phyloP scores from a whole-genome alignment of 2,797 vertebrate genomes.

The Vespertilio murinus region DNA sequence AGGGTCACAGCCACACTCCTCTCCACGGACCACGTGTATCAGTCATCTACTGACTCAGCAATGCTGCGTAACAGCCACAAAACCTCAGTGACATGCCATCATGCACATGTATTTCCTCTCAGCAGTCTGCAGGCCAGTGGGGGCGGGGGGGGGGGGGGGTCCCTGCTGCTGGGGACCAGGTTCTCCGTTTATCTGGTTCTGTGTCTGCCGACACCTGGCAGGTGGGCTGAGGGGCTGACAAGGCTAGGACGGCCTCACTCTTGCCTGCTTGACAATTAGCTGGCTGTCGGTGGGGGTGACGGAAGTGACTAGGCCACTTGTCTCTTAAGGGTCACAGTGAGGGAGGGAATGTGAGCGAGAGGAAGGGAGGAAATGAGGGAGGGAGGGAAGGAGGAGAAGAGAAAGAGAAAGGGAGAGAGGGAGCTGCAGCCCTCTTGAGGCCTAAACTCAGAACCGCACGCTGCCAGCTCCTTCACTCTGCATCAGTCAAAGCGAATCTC shows the following conservation, averaged over 20 bases:
- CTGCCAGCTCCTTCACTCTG: not conserved
- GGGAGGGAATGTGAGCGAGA: not conserved
- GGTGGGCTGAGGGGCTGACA: not conserved
- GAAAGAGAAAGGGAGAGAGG: too few species aligned
- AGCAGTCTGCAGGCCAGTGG: not conserved
- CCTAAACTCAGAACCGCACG: not conserved
- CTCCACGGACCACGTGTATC: not conserved
- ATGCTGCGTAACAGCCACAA: not conserved
- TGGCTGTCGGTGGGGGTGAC: not conserved
- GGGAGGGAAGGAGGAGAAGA: too few species aligned
- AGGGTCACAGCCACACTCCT: not conserved
- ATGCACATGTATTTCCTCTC: not conserved
- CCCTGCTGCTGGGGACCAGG: not conserved
- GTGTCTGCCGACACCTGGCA: not conserved
- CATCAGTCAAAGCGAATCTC: not conserved
- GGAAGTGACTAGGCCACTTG: not conserved
- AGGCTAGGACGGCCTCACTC: not conserved
- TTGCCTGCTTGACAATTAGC: not conserved
- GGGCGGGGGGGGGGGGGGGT: not conserved
- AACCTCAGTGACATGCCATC: not conserved
- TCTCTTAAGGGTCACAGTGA: not conserved
- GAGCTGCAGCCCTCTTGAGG: not conserved
- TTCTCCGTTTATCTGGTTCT: not conserved
- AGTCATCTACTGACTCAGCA: not conserved
- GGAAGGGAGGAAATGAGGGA: not conserved